These are phyloP conservation scores for Gari tellinella DNA, from an alignment of 2,888 invertebrate genomes.

Conservation along the genomic window DNA sequence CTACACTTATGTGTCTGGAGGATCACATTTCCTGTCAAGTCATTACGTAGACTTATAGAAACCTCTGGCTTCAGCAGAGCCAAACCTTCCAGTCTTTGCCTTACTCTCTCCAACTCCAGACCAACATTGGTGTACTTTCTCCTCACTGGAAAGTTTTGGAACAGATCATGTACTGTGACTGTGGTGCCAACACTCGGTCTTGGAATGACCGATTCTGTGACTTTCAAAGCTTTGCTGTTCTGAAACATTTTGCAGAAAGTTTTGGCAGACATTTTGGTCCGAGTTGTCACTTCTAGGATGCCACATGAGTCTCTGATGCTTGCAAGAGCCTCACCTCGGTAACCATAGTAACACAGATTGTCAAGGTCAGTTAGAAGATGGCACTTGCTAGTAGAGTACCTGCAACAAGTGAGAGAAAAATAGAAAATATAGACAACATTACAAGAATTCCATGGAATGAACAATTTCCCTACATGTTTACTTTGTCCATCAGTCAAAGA, in stretches of 20 bases:
- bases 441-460: too few relatives aligned
- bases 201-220: slow-evolving; percentile 77
- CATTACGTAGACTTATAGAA: slow-evolving; percentile 90
- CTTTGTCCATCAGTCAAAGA: too few relatives aligned
- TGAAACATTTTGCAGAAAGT: slow-evolving; percentile 88
- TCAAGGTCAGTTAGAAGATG: slow-evolving; percentile 86
- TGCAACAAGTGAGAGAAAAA: slow-evolving; percentile 61
- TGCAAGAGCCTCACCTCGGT: slow-evolving; percentile 89
- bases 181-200: slow-evolving; percentile 90
- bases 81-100: slow-evolving; percentile 87
- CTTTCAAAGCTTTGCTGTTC: slow-evolving; percentile 85
- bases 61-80: slow-evolving; percentile 88
- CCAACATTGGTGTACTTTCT: slow-evolving; percentile 86
- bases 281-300: slow-evolving; percentile 87
- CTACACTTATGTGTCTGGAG: slow-evolving; percentile 87
- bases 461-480: too few relatives aligned
- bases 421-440: too few relatives aligned
- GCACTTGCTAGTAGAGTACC: slow-evolving; percentile 89
- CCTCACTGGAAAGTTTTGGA: slow-evolving; percentile 88
- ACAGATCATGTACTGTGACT: slow-evolving; percentile 88
- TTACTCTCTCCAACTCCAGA: slow-evolving; percentile 88
- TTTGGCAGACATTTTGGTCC: slow-evolving; percentile 83
- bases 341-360: slow-evolving; percentile 88
- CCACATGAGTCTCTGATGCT: slow-evolving; percentile 87
- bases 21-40: slow-evolving; percentile 87